These are phyloP conservation scores for Ischnura elegans DNA, from an alignment of 2,888 invertebrate genomes.

Conservation along the genomic window DNA sequence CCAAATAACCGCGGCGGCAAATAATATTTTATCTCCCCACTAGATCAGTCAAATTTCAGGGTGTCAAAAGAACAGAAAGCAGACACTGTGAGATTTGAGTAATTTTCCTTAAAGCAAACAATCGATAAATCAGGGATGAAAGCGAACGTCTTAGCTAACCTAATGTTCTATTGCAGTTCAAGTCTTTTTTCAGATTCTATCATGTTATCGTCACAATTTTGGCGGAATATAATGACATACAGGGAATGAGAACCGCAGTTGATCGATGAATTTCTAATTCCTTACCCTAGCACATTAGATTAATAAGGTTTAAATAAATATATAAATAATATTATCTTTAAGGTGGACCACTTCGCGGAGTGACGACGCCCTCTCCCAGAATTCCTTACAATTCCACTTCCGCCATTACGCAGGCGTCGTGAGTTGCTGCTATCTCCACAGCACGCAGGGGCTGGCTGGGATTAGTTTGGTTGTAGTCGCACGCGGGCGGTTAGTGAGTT, in stretches of 20 bases:
- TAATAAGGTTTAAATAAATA: too few relatives aligned
- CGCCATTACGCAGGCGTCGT: slow-evolving; percentile 68
- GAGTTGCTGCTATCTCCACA: slow-evolving; percentile 64
- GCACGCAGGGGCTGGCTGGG: slow-evolving; percentile 60
- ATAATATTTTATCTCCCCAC: neutral
- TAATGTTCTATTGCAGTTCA: neutral
- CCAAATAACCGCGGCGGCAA: neutral
- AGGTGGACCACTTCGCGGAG: slow-evolving; percentile 47
- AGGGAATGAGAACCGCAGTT: too few relatives aligned
- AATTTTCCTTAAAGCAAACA: neutral
- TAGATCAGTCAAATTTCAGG: neutral
- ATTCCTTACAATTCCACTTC: slow-evolving; percentile 58
- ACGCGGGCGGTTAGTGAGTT: slow-evolving; percentile 11
- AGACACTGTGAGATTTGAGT: neutral
- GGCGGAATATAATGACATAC: too few relatives aligned
- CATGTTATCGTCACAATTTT: too few relatives aligned
- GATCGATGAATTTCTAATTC: too few relatives aligned
- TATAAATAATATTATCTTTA: too few relatives aligned
- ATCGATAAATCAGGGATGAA: neutral
- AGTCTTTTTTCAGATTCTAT: too few relatives aligned
- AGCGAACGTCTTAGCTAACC: neutral
- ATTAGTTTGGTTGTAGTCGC: slow-evolving; percentile 45
- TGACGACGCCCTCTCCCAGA: slow-evolving; percentile 68
- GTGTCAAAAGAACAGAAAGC: neutral
- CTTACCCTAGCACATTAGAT: too few relatives aligned